Evolutionary conservation across 1,140 invertebrate genomes (phyloP), one percentile per base, ranked within the genome.

Genomic region (Drosophila varians): DNA sequence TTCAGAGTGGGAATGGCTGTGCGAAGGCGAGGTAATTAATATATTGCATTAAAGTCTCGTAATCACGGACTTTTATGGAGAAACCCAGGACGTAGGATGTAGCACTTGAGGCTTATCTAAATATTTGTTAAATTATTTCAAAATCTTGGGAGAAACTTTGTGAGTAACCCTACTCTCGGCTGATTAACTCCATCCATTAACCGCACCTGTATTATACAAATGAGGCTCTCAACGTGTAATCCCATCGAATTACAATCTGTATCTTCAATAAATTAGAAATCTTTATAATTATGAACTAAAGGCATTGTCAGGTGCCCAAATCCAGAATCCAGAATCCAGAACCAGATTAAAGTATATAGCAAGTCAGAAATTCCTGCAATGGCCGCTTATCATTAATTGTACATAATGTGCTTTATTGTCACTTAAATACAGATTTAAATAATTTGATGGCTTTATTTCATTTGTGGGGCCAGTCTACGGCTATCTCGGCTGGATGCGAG

Each of bases 391-490:
- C 68, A 46, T 69, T 58, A 58, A 60, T 57, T 74, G 73, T 47
- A 72, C 69, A 47, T 87, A 87, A 87, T 77, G 73, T 82, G 62
- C 68, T 86, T 86, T 70, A 86, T 80, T 87, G 80, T 82, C 80
- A 87, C 73, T 86, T 86, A 86, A 86, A 65, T 70, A 65, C 69
- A 82, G 80, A 87, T 87, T 86, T 75, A 52, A 87, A 86, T 86
- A 74, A 77, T 80, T 87, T 86, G 57, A 86, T 82, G 83, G 60
- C 82, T 82, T 70, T 58, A 87, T 87, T 86, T 70, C 58, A 48
- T 64, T 46, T 82, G 51, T 47, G 64, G 48, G 64, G 48, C 38
- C 36, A 16, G 36, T 38, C 12, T 12, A 2, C 36, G 54, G 45
- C 54, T 56, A 46, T 61, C 43, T 34, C 40, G 40, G 26, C 7